Conservation (phyloP, 1,140 invertebrate genomes). For the Drosophila ananassae region DNA sequence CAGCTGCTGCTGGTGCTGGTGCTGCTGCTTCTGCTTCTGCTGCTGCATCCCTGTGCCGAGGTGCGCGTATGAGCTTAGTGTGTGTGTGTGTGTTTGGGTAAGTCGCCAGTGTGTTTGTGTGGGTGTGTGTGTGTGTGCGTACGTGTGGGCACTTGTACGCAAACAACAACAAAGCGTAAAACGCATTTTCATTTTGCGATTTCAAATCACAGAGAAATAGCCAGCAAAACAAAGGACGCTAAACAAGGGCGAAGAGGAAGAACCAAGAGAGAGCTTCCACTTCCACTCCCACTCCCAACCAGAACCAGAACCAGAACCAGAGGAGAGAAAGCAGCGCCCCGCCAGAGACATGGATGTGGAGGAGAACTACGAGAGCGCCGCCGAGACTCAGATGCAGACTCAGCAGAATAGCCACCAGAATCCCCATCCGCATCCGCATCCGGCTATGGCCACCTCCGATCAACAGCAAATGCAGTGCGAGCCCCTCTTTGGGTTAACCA, state of each 20-base stretch:
- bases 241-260: neutral
- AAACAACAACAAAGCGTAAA: conserved; percentile 60
- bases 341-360: conserved; percentile 64
- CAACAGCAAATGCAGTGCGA: conserved; percentile 73
- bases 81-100: conserved; percentile 32
- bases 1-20: conserved; percentile 35
- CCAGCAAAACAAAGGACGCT: conserved; percentile 28
- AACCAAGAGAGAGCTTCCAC: neutral
- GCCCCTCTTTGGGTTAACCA: conserved; percentile 61
- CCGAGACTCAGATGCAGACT: conserved; percentile 45
- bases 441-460: conserved; percentile 26
- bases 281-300: no score
- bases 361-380: conserved; percentile 65
- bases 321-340: neutral
- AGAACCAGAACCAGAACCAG: no score
- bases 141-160: conserved; percentile 19
- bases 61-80: conserved; percentile 6
- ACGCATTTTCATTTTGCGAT: conserved; percentile 55
- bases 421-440: conserved; percentile 30
- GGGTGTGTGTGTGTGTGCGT: conserved; percentile 15
- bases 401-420: conserved; percentile 11
- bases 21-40: conserved; percentile 14
- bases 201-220: conserved; percentile 31
- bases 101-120: conserved; percentile 10
- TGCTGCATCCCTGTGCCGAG: conserved; percentile 26